phyloP scores from a whole-genome alignment of 2,888 invertebrate genomes.

The Chymomyza fuscimana region DNA sequence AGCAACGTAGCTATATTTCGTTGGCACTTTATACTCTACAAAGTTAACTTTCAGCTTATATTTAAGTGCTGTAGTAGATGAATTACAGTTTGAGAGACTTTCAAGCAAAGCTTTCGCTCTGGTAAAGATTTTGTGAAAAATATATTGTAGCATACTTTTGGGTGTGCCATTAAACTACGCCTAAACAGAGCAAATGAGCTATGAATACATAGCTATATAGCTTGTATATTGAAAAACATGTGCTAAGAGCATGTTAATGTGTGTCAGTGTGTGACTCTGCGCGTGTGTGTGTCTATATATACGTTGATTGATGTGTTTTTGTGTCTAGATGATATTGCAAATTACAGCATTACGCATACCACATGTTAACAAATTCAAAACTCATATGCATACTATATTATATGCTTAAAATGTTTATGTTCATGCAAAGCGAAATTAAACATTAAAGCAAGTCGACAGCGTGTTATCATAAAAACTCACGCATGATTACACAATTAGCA shows the following conservation, averaged over 20 bases:
- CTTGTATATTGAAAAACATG: not conserved
- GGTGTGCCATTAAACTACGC: no score
- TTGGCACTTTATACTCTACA: no score
- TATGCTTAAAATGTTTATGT: not conserved
- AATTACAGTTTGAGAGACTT: no score
- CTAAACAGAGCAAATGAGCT: no score
- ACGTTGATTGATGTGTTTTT: not conserved
- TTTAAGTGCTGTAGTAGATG: no score
- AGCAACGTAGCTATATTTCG: no score
- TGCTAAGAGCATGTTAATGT: not conserved
- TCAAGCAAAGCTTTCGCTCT: no score
- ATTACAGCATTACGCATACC: not conserved
- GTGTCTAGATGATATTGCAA: not conserved
- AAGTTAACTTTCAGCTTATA: no score
- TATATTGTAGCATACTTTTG: no score
- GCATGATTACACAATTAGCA: slow-evolving; percentile 3
- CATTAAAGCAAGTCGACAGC: not conserved
- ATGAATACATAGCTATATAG: no score
- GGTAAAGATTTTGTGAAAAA: no score
- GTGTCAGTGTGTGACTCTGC: not conserved
- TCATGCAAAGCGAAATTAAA: not conserved
- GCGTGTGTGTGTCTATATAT: not conserved
- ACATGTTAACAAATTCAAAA: not conserved
- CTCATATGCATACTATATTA: not conserved
- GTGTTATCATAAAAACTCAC: not conserved